Conservation (phyloP, 2,888 invertebrate genomes). For the Mamestra brassicae region DNA sequence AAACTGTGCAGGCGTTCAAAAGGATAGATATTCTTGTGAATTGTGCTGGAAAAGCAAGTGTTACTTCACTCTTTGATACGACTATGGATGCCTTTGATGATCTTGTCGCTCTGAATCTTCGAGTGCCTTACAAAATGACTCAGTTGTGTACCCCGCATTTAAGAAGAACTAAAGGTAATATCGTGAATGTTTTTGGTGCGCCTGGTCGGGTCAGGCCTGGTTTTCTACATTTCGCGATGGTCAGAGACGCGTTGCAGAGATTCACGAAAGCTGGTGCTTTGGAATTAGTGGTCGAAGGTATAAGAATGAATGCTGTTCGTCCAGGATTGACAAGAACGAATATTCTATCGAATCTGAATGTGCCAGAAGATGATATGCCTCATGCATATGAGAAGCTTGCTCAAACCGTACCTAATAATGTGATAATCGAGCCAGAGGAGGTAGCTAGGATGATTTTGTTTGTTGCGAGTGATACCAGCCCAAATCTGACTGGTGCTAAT, state of each 20-base stretch:
- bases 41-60: slow-evolving; percentile 76
- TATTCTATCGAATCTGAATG: slow-evolving; percentile 76
- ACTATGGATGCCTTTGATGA: slow-evolving; percentile 79
- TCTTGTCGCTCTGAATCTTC: slow-evolving; percentile 75
- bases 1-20: slow-evolving; percentile 74
- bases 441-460: slow-evolving; percentile 79
- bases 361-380: slow-evolving; percentile 74
- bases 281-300: slow-evolving; percentile 78
- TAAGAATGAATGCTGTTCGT: slow-evolving; percentile 81
- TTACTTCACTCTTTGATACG: slow-evolving; percentile 78
- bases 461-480: slow-evolving; percentile 75
- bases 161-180: slow-evolving; percentile 77
- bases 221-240: slow-evolving; percentile 76
- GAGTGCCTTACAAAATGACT: slow-evolving; percentile 79
- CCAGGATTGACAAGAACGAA: slow-evolving; percentile 81
- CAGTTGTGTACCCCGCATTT: slow-evolving; percentile 77
- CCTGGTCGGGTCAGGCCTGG: slow-evolving; percentile 77
- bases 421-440: slow-evolving; percentile 79
- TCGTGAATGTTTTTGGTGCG: slow-evolving; percentile 79
- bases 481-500: slow-evolving; percentile 77
- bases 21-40: slow-evolving; percentile 79
- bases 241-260: slow-evolving; percentile 76
- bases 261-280: slow-evolving; percentile 79
- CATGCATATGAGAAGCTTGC: slow-evolving; percentile 73
- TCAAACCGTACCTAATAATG: slow-evolving; percentile 72